Conservation (phyloP, 2,888 invertebrate species). For the Melanotus villosus region DNA sequence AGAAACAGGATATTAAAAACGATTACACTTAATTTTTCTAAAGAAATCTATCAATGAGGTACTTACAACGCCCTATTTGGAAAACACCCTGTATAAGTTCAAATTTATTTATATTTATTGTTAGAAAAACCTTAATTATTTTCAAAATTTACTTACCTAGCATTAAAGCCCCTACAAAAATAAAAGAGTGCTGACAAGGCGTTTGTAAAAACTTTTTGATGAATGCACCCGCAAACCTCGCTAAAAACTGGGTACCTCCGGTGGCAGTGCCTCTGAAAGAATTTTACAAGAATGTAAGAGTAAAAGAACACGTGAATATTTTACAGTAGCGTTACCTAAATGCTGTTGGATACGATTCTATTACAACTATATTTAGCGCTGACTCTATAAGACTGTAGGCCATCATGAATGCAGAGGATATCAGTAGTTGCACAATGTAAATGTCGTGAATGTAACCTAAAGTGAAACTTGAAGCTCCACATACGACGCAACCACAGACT, state of each 20-base stretch:
- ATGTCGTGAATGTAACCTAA: slow-evolving; percentile 41
- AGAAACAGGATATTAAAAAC: too few species aligned
- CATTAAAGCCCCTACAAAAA: slow-evolving; percentile 48
- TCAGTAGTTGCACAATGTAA: slow-evolving; percentile 29
- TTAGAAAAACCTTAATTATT: not conserved
- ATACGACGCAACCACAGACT: slow-evolving; percentile 46
- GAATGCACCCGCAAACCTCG: slow-evolving; percentile 37
- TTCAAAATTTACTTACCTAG: slow-evolving; percentile 43
- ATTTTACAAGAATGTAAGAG: slow-evolving; percentile 3
- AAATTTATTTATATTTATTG: not conserved
- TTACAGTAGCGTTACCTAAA: slow-evolving; percentile 47
- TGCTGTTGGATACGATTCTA: slow-evolving; percentile 54
- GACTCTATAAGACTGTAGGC: slow-evolving; percentile 49
- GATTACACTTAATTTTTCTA: too few species aligned
- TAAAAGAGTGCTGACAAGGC: slow-evolving; percentile 49
- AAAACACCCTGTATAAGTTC: not conserved
- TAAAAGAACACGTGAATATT: not conserved
- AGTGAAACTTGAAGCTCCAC: slow-evolving; percentile 45
- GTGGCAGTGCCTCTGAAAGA: slow-evolving; percentile 51
- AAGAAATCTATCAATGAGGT: too few species aligned
- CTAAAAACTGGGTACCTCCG: slow-evolving; percentile 47
- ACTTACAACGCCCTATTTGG: too few species aligned
- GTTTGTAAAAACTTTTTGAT: slow-evolving; percentile 44
- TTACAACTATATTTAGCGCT: slow-evolving; percentile 46
- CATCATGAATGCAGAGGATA: slow-evolving; percentile 45